Evolutionary conservation across 2,888 invertebrate species (phyloP).

Genomic region (Ectemnius continuus): DNA sequence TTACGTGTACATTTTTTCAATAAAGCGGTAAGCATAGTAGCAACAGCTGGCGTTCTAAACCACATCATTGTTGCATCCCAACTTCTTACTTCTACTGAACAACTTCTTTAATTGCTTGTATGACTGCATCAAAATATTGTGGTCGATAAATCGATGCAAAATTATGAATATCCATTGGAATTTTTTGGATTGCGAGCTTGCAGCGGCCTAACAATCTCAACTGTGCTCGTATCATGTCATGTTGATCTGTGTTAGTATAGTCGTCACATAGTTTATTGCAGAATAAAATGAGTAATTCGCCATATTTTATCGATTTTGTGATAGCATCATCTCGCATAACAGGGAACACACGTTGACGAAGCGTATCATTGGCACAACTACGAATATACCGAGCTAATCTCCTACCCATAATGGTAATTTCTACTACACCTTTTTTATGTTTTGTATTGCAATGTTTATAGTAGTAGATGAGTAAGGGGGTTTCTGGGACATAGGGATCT

Average conservation of each 20-base stretch:
- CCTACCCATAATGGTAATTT: conserved; percentile 41
- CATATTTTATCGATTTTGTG: conserved; percentile 45
- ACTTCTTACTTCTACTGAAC: no score
- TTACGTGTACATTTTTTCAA: conserved; percentile 31
- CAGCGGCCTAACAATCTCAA: conserved; percentile 28
- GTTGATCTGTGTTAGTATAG: conserved; percentile 36
- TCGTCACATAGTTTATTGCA: conserved; percentile 46
- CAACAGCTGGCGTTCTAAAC: conserved; percentile 29
- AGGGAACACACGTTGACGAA: conserved; percentile 42
- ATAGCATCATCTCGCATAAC: conserved; percentile 48
- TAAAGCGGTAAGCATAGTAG: conserved; percentile 22
- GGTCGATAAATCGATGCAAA: conserved; percentile 35
- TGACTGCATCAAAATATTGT: conserved; percentile 29
- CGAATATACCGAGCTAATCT: conserved; percentile 46
- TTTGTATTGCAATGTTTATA: conserved; percentile 37
- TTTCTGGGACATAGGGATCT: no score
- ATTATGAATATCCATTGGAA: conserved; percentile 26
- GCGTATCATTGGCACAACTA: conserved; percentile 22
- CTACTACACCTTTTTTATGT: conserved; percentile 37
- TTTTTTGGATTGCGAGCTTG: conserved; percentile 5
- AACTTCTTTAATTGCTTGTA: conserved; percentile 19
- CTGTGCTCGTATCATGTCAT: conserved; percentile 42
- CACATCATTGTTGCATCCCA: conserved; percentile 18
- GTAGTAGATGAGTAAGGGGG: no score
- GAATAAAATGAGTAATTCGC: conserved; percentile 45